These are phyloP conservation scores for Epinephelus coioides DNA, from an alignment of 2,797 vertebrate species.

Conservation along the genomic window DNA sequence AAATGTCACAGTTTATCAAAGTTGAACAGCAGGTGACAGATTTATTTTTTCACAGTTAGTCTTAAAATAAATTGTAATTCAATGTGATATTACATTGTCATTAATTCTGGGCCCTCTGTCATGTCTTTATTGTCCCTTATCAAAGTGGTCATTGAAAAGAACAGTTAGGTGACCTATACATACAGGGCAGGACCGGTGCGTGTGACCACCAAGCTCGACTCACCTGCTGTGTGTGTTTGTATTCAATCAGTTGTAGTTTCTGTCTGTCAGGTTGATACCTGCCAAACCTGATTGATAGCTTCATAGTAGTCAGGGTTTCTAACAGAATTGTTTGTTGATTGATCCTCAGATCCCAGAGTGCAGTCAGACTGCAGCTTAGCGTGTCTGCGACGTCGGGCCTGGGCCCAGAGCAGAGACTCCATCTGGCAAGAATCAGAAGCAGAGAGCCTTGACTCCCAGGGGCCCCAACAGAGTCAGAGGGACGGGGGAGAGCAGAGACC, in stretches of 20 bases:
- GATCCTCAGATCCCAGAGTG: constrained; percentile 52
- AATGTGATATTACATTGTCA: neutral
- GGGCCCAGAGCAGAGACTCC: constrained; percentile 78
- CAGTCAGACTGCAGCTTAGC: constrained; percentile 51
- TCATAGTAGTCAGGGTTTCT: neutral
- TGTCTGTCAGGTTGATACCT: constrained; percentile 28
- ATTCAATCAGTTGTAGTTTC: constrained; percentile 34
- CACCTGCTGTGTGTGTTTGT: constrained; percentile 19
- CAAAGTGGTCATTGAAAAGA: neutral
- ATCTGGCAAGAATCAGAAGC: constrained; percentile 59
- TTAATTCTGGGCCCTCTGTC: neutral
- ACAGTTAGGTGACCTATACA: neutral
- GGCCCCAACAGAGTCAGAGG: constrained; percentile 24
- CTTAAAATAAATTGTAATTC: neutral
- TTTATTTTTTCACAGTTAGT: neutral
- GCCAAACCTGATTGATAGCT: constrained; percentile 48
- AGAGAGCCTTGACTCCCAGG: constrained; percentile 28
- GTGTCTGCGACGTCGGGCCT: constrained; percentile 67
- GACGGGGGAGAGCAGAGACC: constrained; percentile 26
- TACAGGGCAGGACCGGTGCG: neutral
- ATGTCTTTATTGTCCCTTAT: constrained; percentile 9
- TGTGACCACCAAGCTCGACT: neutral
- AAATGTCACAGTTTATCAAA: neutral
- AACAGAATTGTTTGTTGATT: constrained; percentile 24
- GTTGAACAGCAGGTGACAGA: neutral